These are phyloP conservation scores for Protobothrops mucrosquamatus DNA, from an alignment of 2,113 vertebrate genomes.

Conservation along the genomic window DNA sequence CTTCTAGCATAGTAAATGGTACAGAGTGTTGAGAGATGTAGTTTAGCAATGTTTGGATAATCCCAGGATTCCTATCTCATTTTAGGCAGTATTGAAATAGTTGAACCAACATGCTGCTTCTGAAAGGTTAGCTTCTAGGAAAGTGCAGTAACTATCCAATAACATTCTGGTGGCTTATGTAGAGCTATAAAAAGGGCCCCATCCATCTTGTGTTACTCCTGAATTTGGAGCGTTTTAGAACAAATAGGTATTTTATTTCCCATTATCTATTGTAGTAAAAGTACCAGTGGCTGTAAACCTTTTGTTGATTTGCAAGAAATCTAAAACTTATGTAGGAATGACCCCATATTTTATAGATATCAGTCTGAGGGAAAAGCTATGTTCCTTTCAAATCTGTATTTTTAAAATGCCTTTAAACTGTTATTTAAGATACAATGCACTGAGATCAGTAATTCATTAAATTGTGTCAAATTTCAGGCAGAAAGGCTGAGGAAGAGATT, in stretches of 20 bases:
- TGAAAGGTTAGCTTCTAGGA: background rate
- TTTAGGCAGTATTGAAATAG: background rate
- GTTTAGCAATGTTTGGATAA: background rate
- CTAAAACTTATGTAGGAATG: background rate
- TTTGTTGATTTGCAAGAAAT: background rate
- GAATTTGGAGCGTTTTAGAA: background rate
- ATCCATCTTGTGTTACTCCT: background rate
- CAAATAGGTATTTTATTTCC: background rate
- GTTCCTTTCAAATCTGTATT: background rate
- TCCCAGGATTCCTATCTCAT: background rate
- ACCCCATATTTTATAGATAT: background rate
- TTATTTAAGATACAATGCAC: too few relatives aligned
- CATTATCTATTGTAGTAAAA: background rate
- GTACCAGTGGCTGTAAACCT: background rate
- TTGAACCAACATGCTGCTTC: background rate
- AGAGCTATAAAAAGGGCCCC: background rate
- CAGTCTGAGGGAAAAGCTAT: background rate
- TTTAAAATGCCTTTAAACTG: background rate
- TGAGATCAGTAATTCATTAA: too few relatives aligned
- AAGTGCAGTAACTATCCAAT: background rate
- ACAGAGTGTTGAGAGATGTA: background rate
- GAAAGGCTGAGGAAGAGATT: background rate
- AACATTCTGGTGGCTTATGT: background rate
- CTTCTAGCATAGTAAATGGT: background rate
- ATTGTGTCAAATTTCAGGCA: too few relatives aligned